A percentile compares a stretch with the other conserved stretches of the same genome.
Evolutionary conservation across 2,797 vertebrate species (phyloP).

Genomic region (Glossophaga mutica): DNA sequence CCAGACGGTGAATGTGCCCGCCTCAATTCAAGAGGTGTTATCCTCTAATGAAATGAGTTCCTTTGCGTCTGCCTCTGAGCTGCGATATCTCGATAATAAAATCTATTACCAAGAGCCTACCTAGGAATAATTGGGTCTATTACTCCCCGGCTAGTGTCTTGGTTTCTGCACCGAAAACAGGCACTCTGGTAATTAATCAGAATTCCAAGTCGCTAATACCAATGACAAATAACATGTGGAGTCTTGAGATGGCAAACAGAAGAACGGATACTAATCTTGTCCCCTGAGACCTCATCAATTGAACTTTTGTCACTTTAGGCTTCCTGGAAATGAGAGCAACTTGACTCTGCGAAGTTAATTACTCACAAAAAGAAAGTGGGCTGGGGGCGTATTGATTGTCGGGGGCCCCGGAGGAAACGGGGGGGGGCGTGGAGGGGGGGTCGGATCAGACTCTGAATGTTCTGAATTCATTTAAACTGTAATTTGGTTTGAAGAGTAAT

Average conservation of each 20-base stretch:
- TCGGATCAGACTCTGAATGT: background rate
- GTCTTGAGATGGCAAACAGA: background rate
- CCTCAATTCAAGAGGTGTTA: constrained; percentile 32
- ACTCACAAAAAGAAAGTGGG: constrained; percentile 2
- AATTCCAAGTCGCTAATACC: constrained; percentile 53
- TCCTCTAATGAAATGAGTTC: constrained; percentile 50
- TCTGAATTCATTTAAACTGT: background rate
- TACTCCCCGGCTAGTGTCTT: background rate
- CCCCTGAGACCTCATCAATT: constrained; percentile 37
- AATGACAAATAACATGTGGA: background rate
- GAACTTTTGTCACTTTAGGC: constrained; percentile 58
- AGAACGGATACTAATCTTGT: background rate
- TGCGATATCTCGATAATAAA: constrained; percentile 65
- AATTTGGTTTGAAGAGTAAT: background rate
- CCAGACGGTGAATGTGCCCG: background rate
- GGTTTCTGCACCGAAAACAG: constrained; percentile 35
- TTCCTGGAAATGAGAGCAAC: constrained; percentile 46
- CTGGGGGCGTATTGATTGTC: constrained; percentile 31
- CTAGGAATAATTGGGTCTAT: constrained; percentile 50
- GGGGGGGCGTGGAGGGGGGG: background rate
- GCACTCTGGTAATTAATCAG: constrained; percentile 56
- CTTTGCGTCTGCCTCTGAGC: constrained; percentile 47
- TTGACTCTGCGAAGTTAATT: constrained; percentile 65
- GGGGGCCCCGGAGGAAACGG: background rate
- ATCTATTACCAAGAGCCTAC: background rate